Conservation (phyloP, 35 echinoderm and acorn worm species). For the Stichopus chloronotus region DNA sequence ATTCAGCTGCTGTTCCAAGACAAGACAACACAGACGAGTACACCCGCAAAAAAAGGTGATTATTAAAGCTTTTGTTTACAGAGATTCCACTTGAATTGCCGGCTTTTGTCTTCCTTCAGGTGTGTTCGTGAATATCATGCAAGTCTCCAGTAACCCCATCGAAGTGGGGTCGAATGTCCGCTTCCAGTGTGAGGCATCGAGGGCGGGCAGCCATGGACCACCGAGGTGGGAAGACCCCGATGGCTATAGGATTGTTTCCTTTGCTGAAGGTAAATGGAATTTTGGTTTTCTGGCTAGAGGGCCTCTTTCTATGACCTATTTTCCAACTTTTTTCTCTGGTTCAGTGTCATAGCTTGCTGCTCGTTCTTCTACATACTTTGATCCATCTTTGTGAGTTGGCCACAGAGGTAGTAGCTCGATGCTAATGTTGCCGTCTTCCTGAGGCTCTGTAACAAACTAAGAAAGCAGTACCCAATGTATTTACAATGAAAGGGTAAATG, state of each 20-base stretch:
- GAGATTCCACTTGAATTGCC: no score
- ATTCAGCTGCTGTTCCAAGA: no score
- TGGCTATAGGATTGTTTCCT: conserved; percentile 37
- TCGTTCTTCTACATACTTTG: no score
- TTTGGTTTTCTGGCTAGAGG: background rate
- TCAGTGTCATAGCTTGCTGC: background rate
- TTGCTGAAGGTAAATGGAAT: conserved; percentile 15
- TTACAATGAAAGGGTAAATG: no score
- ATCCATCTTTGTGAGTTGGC: no score
- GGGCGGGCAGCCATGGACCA: conserved; percentile 22
- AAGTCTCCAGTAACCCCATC: conserved; percentile 45
- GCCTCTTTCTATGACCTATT: background rate
- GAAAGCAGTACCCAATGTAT: no score
- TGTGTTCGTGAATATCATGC: conserved; percentile 56
- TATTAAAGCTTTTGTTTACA: background rate
- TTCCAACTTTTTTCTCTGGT: background rate
- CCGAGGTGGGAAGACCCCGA: conserved; percentile 61
- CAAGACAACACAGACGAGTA: no score
- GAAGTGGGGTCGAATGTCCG: conserved; percentile 42
- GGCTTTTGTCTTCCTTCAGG: background rate
- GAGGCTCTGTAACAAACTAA: no score
- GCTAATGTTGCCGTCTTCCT: no score
- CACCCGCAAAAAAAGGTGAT: no score
- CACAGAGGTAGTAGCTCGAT: no score
- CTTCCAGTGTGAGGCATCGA: conserved; percentile 66